These are phyloP conservation scores for Petromus typicus DNA, from an alignment of 2,113 vertebrate genomes.

Conservation along the genomic window DNA sequence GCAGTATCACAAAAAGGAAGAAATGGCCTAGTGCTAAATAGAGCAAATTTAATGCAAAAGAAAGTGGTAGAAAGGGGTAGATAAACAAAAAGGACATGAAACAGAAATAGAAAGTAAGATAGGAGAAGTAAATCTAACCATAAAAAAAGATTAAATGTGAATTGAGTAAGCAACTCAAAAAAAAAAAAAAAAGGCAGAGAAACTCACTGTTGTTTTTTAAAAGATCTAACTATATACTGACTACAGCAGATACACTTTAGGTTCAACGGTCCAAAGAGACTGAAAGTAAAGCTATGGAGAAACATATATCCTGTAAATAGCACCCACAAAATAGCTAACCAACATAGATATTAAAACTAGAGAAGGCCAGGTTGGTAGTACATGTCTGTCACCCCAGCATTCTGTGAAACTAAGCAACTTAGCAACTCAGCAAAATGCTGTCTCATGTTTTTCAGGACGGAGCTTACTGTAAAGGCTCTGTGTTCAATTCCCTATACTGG, in stretches of 20 bases:
- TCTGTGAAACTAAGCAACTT: neutral
- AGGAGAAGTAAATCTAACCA: neutral
- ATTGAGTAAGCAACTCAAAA: slow-evolving; percentile 7
- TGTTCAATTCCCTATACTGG: neutral
- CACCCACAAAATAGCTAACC: neutral
- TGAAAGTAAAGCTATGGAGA: slow-evolving; percentile 34
- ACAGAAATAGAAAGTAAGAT: slow-evolving; percentile 37
- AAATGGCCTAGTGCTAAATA: neutral
- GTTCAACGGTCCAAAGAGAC: neutral
- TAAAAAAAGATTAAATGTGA: neutral
- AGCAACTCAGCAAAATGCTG: neutral
- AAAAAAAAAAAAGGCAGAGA: slow-evolving; percentile 52
- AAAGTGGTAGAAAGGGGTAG: neutral
- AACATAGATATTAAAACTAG: neutral
- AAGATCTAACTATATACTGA: neutral
- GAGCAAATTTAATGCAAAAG: neutral
- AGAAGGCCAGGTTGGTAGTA: neutral
- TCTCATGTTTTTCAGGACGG: neutral
- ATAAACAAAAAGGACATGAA: neutral
- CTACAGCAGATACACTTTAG: neutral
- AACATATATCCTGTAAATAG: neutral
- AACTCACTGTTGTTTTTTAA: neutral
- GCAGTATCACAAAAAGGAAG: neutral
- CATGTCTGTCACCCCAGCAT: neutral
- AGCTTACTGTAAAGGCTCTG: neutral